A percentile compares a stretch with the other conserved stretches of the same genome.
These are phyloP conservation scores for Aplochiton taeniatus DNA, from an alignment of 2,797 vertebrate species.

Conservation along the genomic window DNA sequence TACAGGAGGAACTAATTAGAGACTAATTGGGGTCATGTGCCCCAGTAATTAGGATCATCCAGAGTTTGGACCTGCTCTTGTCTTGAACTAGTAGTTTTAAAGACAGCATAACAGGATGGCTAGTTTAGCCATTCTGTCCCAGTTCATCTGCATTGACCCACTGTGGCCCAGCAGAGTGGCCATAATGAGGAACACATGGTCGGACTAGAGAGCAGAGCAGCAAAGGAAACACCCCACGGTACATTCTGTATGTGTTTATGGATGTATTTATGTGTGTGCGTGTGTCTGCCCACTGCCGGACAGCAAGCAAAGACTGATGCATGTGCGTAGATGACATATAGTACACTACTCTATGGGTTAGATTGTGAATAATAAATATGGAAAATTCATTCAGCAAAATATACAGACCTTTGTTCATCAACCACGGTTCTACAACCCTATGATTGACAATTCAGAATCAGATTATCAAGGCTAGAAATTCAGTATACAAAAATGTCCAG, in stretches of 20 bases:
- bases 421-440: no score
- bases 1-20: constrained; percentile 10
- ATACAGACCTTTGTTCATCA: no score
- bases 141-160: constrained; percentile 33
- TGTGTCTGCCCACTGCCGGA: no score
- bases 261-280: neutral
- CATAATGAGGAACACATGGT: constrained; percentile 51
- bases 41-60: constrained; percentile 13
- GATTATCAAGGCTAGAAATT: no score
- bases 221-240: neutral
- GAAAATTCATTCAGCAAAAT: no score
- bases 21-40: constrained; percentile 2
- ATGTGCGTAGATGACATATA: no score
- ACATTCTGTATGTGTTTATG: constrained; percentile 1
- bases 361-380: no score
- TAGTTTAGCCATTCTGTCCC: constrained; percentile 37
- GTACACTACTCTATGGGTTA: no score
- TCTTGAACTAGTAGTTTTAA: constrained; percentile 24
- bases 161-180: constrained; percentile 25
- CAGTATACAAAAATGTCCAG: no score
- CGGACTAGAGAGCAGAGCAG: constrained; percentile 16
- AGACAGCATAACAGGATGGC: constrained; percentile 23
- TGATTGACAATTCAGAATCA: no score
- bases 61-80: constrained; percentile 24
- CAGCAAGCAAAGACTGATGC: no score